Base-by-base conservation (phyloP, 1,140 invertebrate species). In the Ephestia elutella region DNA sequence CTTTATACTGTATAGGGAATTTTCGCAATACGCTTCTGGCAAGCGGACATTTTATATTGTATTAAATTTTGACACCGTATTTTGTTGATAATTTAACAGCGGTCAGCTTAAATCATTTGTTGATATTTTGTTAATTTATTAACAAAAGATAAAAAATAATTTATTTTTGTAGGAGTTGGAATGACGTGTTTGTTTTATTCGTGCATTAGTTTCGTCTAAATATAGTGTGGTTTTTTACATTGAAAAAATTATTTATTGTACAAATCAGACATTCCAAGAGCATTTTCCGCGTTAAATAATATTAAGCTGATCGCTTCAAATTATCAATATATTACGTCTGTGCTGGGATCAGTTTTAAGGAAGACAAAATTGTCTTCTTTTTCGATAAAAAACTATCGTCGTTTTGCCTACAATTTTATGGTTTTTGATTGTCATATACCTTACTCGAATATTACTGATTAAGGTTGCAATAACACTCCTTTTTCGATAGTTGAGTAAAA, bases 11-110 rank as follows among this genome's bases (percentile, higher is more conserved):
- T 44, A 44, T 44, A 44, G 38, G 38, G 13, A 44, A 44, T 44
- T 44, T 70, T 70, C 55, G 62, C 70, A 59, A 62, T 61, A 60
- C 53, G 73, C 71, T 76, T 76, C 67, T 58, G 71, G 69, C 61
- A 68, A 68, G 70, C 66, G 49, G 57, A 58, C 56, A 30, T 66
- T 44, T 44, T 44, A 13, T 44, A 44, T 44, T 44, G 38, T 44
- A 44, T 44, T 3, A 44, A 44, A 44, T 44, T 44, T 44, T 44
- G 38, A 44, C 7, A n/a, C 13, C 38, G 38, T 44, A 44, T 44
- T 15, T 44, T 44, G 38, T 44, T 44, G 15, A 44, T n/a, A 13
- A 17, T 44, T 44, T 44, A 13, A 44, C 2, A 15, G n/a, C n/a
- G 38, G 15, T 44, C 10, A 2, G 38, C 13, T 44, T 9, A 17